phyloP scores from a whole-genome alignment of 2,797 vertebrate genomes.

The Sebastes baramenuke region DNA sequence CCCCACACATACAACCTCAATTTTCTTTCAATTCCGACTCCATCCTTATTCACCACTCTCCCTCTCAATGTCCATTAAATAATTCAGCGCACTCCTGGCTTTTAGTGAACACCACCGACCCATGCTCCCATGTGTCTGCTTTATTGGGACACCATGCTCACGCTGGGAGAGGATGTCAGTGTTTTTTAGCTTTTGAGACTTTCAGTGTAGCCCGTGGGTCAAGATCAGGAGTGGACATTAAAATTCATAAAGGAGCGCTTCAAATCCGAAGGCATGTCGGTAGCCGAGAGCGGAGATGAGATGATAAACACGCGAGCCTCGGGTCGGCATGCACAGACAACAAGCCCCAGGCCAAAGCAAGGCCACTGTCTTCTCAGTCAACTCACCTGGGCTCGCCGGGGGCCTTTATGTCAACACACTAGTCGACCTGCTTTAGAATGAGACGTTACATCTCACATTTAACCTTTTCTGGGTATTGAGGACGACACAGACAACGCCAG shows the following conservation, averaged over 20 bases:
- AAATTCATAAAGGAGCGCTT: constrained; percentile 64
- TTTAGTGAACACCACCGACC: constrained; percentile 43
- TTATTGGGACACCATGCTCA: constrained; percentile 32
- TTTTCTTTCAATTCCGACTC: constrained; percentile 10
- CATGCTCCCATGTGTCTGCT: constrained; percentile 33
- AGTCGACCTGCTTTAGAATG: background rate
- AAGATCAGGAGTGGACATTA: constrained; percentile 65
- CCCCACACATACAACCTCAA: background rate
- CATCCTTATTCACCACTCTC: constrained; percentile 15
- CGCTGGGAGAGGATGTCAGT: constrained; percentile 28
- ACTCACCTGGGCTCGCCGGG: background rate
- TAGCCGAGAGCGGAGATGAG: constrained; percentile 30
- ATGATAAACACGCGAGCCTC: constrained; percentile 40
- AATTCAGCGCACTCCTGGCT: constrained; percentile 63
- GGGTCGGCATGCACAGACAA: constrained; percentile 43
- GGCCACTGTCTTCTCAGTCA: constrained; percentile 7
- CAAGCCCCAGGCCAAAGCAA: constrained; percentile 46
- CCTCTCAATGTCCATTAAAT: constrained; percentile 63
- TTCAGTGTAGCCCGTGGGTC: constrained; percentile 34
- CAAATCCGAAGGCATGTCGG: constrained; percentile 33
- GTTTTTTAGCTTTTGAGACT: constrained; percentile 28
- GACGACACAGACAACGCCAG: background rate
- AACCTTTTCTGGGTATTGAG: background rate
- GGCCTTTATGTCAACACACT: constrained; percentile 2
- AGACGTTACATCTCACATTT: background rate